Conservation (phyloP, 92 coral and sea anemone genomes). For the Siderastrea siderea region DNA sequence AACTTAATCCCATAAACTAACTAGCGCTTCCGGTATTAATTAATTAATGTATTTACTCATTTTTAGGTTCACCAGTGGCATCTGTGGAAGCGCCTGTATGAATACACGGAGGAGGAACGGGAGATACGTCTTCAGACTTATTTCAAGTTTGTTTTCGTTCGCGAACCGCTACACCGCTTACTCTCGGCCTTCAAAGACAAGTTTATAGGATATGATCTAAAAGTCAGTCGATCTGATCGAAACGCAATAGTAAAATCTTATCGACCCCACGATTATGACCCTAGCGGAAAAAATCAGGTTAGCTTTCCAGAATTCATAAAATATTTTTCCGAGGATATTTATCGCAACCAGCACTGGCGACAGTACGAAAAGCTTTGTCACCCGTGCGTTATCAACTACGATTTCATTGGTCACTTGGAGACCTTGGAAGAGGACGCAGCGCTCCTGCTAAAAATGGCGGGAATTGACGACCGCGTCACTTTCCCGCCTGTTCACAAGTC, state of each 20-base stretch:
- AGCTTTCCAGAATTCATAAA: slow-evolving; percentile 14
- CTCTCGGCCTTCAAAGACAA: slow-evolving; percentile 23
- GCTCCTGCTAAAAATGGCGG: slow-evolving; percentile 1
- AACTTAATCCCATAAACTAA: neutral
- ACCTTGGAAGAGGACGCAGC: slow-evolving; percentile 2
- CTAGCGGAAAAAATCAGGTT: neutral
- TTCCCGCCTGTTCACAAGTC: slow-evolving; percentile 10
- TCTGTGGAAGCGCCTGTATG: neutral
- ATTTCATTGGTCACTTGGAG: slow-evolving; percentile 22
- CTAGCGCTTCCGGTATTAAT: neutral
- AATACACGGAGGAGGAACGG: neutral
- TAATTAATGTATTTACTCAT: neutral
- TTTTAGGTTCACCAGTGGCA: neutral
- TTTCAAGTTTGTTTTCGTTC: slow-evolving; percentile 22
- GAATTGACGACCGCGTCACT: slow-evolving; percentile 5
- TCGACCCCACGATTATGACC: neutral
- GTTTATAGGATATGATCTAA: neutral
- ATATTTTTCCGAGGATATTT: neutral
- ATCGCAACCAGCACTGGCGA: neutral
- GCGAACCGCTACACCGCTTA: slow-evolving; percentile 11
- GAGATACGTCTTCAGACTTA: neutral
- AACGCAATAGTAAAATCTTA: neutral
- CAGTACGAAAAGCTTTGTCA: slow-evolving; percentile 1
- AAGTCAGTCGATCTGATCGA: neutral
- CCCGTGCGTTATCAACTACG: neutral